Conservation (phyloP, 2,888 invertebrate genomes). For the Marronus borbonicus region DNA sequence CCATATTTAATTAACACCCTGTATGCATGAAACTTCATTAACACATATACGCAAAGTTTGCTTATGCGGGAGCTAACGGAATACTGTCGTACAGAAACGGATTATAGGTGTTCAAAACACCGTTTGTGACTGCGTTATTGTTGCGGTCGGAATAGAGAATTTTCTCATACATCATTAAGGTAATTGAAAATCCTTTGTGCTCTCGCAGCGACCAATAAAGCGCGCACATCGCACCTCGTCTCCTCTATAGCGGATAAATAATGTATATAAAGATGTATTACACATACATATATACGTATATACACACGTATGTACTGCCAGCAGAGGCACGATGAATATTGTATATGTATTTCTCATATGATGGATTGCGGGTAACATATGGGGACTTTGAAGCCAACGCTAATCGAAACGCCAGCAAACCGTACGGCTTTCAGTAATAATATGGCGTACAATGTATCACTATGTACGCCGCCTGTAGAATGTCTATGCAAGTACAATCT, state of each 20-base stretch:
- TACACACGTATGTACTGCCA: background rate
- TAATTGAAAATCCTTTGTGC: constrained; percentile 34
- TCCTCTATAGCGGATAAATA: constrained; percentile 9
- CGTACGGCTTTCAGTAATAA: background rate
- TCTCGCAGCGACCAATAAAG: constrained; percentile 23
- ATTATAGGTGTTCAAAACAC: constrained; percentile 9
- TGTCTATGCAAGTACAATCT: background rate
- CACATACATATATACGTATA: background rate
- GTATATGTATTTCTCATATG: constrained; percentile 17
- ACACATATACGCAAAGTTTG: no score
- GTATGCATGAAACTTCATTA: no score
- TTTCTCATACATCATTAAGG: constrained; percentile 34
- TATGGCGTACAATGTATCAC: background rate
- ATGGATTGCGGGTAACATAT: constrained; percentile 26
- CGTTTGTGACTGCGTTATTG: constrained; percentile 26
- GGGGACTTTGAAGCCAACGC: constrained; percentile 20
- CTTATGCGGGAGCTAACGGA: no score
- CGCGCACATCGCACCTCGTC: constrained; percentile 6
- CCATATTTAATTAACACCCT: no score
- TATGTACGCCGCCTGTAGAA: background rate
- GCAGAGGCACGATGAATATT: constrained; percentile 9
- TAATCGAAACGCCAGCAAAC: constrained; percentile 15
- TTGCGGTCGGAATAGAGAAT: constrained; percentile 21
- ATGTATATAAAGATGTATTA: constrained; percentile 13
- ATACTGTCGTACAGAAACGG: background rate